Conservation (phyloP, 2,888 invertebrate species). For the Drosophila yooni region DNA sequence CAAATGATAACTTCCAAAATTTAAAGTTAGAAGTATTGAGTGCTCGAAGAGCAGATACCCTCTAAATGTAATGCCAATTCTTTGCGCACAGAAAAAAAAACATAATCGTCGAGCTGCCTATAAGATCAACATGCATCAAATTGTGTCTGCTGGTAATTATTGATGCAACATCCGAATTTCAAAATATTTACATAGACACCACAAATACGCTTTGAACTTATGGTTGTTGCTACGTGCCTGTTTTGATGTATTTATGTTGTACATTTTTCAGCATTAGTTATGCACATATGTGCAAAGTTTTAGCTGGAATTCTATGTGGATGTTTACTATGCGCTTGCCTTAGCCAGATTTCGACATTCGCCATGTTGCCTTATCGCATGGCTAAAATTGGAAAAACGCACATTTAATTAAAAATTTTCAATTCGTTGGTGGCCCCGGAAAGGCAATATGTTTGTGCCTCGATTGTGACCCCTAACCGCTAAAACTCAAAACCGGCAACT, state of each 20-base stretch:
- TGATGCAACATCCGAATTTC: slow-evolving; percentile 49
- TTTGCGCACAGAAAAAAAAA: neutral
- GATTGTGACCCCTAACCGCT: slow-evolving; percentile 1
- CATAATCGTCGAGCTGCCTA: slow-evolving; percentile 43
- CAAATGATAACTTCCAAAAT: neutral
- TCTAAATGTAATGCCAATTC: neutral
- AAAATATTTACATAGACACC: slow-evolving; percentile 49
- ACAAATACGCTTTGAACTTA: slow-evolving; percentile 58
- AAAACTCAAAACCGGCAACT: slow-evolving; percentile 6
- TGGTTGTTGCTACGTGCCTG: slow-evolving; percentile 27
- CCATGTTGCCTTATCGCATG: slow-evolving; percentile 49
- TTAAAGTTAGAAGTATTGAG: neutral
- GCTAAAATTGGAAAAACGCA: slow-evolving; percentile 57
- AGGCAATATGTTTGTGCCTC: slow-evolving; percentile 7
- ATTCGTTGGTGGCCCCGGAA: slow-evolving; percentile 33
- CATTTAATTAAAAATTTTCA: slow-evolving; percentile 66
- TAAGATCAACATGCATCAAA: slow-evolving; percentile 50
- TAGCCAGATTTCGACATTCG: slow-evolving; percentile 43
- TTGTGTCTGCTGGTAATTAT: slow-evolving; percentile 15
- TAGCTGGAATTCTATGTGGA: slow-evolving; percentile 12
- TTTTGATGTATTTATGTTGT: slow-evolving; percentile 52
- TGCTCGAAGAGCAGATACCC: neutral
- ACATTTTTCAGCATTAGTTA: neutral
- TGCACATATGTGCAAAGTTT: slow-evolving; percentile 39
- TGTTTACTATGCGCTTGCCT: slow-evolving; percentile 12